Conservation (phyloP, 2,113 vertebrate species). For the Furnarius figulus region DNA sequence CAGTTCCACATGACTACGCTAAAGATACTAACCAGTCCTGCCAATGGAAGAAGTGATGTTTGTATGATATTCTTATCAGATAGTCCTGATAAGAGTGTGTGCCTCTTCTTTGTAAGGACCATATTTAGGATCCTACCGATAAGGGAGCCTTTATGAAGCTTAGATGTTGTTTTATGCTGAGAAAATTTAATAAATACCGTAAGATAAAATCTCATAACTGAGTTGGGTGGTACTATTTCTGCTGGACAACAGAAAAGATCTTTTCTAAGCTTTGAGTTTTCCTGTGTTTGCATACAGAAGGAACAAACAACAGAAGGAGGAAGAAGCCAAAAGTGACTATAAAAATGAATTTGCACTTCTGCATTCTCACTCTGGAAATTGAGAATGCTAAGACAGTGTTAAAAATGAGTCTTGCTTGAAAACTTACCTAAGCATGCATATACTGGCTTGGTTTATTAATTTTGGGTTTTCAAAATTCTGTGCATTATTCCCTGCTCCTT, state of each 20-base stretch:
- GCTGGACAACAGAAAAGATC: not conserved
- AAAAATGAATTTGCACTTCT: not conserved
- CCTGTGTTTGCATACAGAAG: not conserved
- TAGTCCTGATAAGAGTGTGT: not conserved
- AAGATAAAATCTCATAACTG: not conserved
- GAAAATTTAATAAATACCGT: not conserved
- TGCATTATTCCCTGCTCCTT: not conserved
- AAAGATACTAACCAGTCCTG: not conserved
- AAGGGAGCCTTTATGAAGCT: not conserved
- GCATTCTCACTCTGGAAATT: not conserved
- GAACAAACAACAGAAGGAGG: not conserved
- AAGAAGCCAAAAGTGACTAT: not conserved
- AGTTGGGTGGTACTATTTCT: not conserved
- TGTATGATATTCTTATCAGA: not conserved
- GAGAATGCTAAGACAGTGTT: not conserved
- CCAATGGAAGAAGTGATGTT: not conserved
- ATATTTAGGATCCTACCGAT: not conserved
- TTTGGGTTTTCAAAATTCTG: not conserved
- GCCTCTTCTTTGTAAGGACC: not conserved
- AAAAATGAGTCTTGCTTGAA: not conserved
- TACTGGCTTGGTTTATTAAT: not conserved
- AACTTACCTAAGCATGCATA: not conserved
- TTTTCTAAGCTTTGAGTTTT: not conserved
- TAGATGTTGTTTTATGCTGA: not conserved
- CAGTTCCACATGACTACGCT: not conserved